phyloP scores from a whole-genome alignment of 2,113 vertebrate species.

The Amazona vittata region DNA sequence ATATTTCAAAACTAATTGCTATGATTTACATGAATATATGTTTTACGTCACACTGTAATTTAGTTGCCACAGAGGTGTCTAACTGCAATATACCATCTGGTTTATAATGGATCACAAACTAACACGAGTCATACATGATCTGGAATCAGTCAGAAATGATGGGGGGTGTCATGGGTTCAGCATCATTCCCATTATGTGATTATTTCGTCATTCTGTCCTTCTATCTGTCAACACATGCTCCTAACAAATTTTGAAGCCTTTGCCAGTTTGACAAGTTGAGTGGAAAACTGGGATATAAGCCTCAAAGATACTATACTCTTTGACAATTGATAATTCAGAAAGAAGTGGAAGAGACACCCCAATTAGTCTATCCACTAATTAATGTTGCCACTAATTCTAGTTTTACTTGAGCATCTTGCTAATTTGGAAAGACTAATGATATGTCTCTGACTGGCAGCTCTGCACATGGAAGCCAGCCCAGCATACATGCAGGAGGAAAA shows the following conservation, averaged over 20 bases:
- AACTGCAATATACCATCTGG: not conserved
- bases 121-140: not conserved
- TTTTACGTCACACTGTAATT: not conserved
- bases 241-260: not conserved
- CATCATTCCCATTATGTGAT: not conserved
- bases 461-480: not conserved
- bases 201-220: not conserved
- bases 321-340: not conserved
- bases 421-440: not conserved
- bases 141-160: not conserved
- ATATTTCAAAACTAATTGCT: not conserved
- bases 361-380: not conserved
- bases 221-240: not conserved
- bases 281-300: not conserved
- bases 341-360: not conserved
- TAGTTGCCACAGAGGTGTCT: not conserved
- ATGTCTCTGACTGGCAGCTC: not conserved
- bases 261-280: not conserved
- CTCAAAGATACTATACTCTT: not conserved
- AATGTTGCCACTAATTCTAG: not conserved
- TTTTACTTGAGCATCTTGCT: not conserved
- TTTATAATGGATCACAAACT: not conserved
- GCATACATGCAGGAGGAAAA: accelerated
- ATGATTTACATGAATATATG: not conserved
- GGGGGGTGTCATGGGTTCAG: too few relatives aligned